These are phyloP conservation scores for Alloplasta piceator DNA, from an alignment of 2,888 invertebrate genomes.

Conservation along the genomic window DNA sequence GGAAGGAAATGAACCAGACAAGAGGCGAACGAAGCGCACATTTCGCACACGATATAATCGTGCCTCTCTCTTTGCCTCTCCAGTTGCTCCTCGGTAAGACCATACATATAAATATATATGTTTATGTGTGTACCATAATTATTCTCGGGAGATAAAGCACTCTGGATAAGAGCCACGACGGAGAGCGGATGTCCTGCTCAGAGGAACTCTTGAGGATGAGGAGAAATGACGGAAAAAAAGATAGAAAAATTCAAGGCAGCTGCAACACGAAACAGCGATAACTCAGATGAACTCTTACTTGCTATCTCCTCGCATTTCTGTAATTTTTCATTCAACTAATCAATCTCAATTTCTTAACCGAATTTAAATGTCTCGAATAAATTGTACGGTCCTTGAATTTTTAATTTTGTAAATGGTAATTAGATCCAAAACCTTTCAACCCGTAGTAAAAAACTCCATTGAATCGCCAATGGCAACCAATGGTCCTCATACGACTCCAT, in stretches of 20 bases:
- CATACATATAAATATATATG: too few relatives aligned
- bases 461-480: too few relatives aligned
- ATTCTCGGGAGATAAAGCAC: slow-evolving; percentile 57
- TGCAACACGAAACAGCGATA: background rate
- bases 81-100: background rate
- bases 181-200: slow-evolving; percentile 56
- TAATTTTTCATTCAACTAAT: too few relatives aligned
- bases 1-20: slow-evolving; percentile 61
- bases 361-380: too few relatives aligned
- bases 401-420: too few relatives aligned
- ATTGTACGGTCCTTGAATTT: too few relatives aligned
- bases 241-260: background rate
- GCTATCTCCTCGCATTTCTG: background rate
- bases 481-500: too few relatives aligned
- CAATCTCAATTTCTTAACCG: too few relatives aligned
- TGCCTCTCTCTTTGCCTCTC: slow-evolving; percentile 17
- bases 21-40: slow-evolving; percentile 47
- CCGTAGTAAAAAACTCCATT: too few relatives aligned
- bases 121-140: slow-evolving; percentile 34
- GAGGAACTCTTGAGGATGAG: slow-evolving; percentile 29
- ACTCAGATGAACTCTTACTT: background rate
- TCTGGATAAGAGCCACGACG: slow-evolving; percentile 37
- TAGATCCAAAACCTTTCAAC: too few relatives aligned
- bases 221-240: slow-evolving; percentile 15
- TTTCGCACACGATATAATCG: slow-evolving; percentile 63